phyloP scores from a whole-genome alignment of 1,140 invertebrate species.

The Ectropis grisescens region DNA sequence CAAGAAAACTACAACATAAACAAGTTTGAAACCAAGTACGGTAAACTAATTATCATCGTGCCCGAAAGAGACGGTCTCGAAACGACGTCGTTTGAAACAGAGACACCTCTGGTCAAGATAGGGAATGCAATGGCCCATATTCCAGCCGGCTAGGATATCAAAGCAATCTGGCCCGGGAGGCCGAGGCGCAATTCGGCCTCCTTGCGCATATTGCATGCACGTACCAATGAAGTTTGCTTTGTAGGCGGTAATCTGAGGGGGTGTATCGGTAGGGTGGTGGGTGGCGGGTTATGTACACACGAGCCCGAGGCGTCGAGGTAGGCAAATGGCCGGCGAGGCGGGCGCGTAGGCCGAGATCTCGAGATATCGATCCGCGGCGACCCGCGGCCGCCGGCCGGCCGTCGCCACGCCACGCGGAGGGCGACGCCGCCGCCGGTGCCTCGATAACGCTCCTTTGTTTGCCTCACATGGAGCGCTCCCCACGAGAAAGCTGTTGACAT shows the following conservation, averaged over 20 bases:
- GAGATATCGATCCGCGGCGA: conserved; percentile 61
- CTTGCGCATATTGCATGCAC: conserved; percentile 69
- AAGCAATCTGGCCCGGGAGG: conserved; percentile 45
- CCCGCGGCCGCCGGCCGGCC: conserved; percentile 36
- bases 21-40: too few relatives aligned
- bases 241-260: conserved; percentile 67
- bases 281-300: conserved; percentile 65
- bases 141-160: conserved; percentile 39
- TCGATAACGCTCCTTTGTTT: conserved; percentile 65
- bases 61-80: too few relatives aligned
- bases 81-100: too few relatives aligned
- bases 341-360: conserved; percentile 63
- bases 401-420: conserved; percentile 48
- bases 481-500: conserved; percentile 23
- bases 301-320: conserved; percentile 63
- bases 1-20: too few relatives aligned
- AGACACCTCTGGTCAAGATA: too few relatives aligned
- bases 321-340: conserved; percentile 61
- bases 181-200: conserved; percentile 52
- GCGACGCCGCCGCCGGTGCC: conserved; percentile 41
- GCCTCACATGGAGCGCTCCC: conserved; percentile 26
- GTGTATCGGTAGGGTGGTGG: conserved; percentile 51
- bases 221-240: conserved; percentile 68
- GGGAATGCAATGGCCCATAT: conserved; percentile 35
- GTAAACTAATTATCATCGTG: too few relatives aligned